Conservation (phyloP, 2,113 vertebrate species). For the Electrona antarctica region DNA sequence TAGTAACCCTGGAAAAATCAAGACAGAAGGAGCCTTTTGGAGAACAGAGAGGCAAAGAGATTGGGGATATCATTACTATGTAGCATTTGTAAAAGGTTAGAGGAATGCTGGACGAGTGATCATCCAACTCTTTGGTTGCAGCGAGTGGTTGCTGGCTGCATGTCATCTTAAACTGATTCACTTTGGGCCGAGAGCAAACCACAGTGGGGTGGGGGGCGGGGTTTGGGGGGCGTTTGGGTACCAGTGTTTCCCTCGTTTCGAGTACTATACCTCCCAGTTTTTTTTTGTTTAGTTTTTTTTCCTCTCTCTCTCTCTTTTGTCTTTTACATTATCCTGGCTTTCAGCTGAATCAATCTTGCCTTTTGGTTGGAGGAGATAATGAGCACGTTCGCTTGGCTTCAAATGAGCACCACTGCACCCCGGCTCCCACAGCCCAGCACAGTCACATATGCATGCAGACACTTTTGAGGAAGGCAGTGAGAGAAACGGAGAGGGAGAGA, state of each 20-base stretch:
- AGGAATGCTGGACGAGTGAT: constrained; percentile 53
- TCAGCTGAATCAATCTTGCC: constrained; percentile 69
- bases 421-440: constrained; percentile 44
- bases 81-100: constrained; percentile 44
- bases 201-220: constrained; percentile 1
- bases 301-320: neutral
- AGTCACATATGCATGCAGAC: constrained; percentile 55
- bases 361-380: constrained; percentile 68
- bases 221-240: too few species aligned
- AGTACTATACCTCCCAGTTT: constrained; percentile 13
- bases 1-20: too few species aligned
- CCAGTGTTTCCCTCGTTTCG: constrained; percentile 36
- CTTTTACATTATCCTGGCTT: constrained; percentile 42
- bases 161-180: constrained; percentile 28
- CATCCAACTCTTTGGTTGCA: constrained; percentile 28
- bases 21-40: constrained; percentile 11
- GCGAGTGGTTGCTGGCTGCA: constrained; percentile 1
- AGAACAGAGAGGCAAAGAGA: constrained; percentile 43
- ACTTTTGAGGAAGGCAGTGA: constrained; percentile 55
- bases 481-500: neutral
- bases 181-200: constrained; percentile 41
- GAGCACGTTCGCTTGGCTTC: constrained; percentile 60
- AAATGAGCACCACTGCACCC: constrained; percentile 61
- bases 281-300: neutral
- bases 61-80: constrained; percentile 59